Evolutionary conservation across 2,797 vertebrate genomes (phyloP).

Genomic region (Hemitrygon akajei): DNA sequence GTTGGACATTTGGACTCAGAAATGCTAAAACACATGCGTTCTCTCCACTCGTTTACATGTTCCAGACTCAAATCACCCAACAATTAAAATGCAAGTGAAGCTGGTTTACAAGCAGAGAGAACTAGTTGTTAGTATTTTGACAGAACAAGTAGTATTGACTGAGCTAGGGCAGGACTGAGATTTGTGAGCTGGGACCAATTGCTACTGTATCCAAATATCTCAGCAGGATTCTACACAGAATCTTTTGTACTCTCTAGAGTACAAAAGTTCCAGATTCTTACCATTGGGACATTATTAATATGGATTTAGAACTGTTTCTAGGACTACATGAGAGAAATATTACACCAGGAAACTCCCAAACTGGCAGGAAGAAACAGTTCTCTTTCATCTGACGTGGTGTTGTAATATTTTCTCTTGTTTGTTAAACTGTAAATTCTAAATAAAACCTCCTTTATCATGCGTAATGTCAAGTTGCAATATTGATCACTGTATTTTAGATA

Average conservation of each 20-base stretch:
- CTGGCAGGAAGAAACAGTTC: neutral
- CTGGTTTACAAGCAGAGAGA: neutral
- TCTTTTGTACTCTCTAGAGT: too few relatives aligned
- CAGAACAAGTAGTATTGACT: neutral
- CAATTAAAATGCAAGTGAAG: neutral
- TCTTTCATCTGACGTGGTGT: neutral
- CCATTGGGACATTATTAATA: neutral
- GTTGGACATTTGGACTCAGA: too few relatives aligned
- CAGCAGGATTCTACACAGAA: neutral
- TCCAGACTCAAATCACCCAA: neutral
- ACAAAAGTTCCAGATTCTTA: neutral
- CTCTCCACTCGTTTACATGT: too few relatives aligned
- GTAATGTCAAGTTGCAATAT: neutral
- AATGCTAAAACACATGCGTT: too few relatives aligned
- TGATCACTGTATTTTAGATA: neutral
- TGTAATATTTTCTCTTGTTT: neutral
- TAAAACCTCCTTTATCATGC: neutral
- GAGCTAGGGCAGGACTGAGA: neutral
- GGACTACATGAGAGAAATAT: neutral
- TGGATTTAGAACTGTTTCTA: neutral
- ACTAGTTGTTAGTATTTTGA: neutral
- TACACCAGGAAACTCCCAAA: neutral
- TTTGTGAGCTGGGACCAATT: neutral
- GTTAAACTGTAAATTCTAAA: neutral
- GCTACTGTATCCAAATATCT: neutral